These are phyloP conservation scores for Bactericera cockerelli DNA, from an alignment of 1,140 invertebrate species.

Conservation along the genomic window DNA sequence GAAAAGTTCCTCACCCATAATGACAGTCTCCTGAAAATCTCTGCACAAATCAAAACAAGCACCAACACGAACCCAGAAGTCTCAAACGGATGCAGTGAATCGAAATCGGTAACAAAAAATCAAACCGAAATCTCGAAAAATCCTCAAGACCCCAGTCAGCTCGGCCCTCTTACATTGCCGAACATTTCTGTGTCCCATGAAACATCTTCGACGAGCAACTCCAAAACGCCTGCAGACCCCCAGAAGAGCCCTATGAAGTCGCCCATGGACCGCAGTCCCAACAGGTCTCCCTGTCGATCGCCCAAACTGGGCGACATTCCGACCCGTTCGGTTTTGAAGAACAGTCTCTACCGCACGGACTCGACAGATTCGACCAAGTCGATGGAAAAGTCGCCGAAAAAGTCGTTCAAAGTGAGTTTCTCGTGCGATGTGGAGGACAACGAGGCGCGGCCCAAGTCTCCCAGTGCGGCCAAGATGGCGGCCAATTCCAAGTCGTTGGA, in stretches of 20 bases:
- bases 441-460: neutral
- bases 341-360: neutral
- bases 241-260: neutral
- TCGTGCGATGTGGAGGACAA: slow-evolving; percentile 7
- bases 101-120: too few relatives aligned
- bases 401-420: neutral
- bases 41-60: too few relatives aligned
- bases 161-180: neutral
- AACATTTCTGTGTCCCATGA: neutral
- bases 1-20: too few relatives aligned
- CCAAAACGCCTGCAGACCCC: neutral
- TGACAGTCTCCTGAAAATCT: too few relatives aligned
- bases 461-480: neutral
- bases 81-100: too few relatives aligned
- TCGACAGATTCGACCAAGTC: neutral
- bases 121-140: too few relatives aligned
- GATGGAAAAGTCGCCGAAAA: neutral
- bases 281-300: neutral
- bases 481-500: neutral
- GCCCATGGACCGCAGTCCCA: neutral
- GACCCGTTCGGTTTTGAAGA: neutral
- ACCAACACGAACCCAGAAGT: too few relatives aligned
- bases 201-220: neutral
- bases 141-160: too few relatives aligned
- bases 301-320: neutral